Evolutionary conservation across 2,797 vertebrate genomes (phyloP), one percentile per base, ranked within the genome.

Genomic region (Xenopus petersii): DNA sequence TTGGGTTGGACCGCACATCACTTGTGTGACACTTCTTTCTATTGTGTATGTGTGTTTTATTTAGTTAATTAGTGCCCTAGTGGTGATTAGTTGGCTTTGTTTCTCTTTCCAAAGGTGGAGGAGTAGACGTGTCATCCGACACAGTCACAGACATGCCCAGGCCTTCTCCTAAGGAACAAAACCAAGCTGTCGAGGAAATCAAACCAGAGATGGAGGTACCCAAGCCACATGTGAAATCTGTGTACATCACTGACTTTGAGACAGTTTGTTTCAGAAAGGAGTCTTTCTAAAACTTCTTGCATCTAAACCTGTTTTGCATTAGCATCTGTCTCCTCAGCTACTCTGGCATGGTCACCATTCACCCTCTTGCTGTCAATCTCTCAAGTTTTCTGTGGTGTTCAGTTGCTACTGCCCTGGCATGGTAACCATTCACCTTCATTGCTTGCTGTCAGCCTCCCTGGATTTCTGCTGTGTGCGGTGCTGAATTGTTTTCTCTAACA

Each of bases 231-330:
- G 21, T 24, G 30, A 55, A 61, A 64, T 60, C 75, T 54, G 75
- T 79, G 36, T 54, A 47, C 65, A 81, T 81, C 66, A 73, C 80
- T 71, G 70, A 78, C 75, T 81, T 56, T 71, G 68, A 81, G 73
- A 81, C 80, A 12, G 80, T 81, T 71, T 75, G 68, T 75, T 81
- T 72, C 54, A 54, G 55, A 64, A 80, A 80, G 51, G 30, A 58
- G 17, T 26, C 55, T 65, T 42, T 73, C 16, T 73, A 70, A 73
- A 59, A 10, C 10, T 13, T 30, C 26, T 30, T 30, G 26, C 26
- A 1, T 54, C 61, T 26, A 64, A 60, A 10, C 2, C 49, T 8
- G 33, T 55, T 26, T 47, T 55, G 16, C 7, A 26, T 4, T 16
- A 13, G 15, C 64, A 7, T 51, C 36, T 61, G 11, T 70, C 30